phyloP scores from a whole-genome alignment of 2,113 vertebrate genomes.

The Seriola rivoliana region DNA sequence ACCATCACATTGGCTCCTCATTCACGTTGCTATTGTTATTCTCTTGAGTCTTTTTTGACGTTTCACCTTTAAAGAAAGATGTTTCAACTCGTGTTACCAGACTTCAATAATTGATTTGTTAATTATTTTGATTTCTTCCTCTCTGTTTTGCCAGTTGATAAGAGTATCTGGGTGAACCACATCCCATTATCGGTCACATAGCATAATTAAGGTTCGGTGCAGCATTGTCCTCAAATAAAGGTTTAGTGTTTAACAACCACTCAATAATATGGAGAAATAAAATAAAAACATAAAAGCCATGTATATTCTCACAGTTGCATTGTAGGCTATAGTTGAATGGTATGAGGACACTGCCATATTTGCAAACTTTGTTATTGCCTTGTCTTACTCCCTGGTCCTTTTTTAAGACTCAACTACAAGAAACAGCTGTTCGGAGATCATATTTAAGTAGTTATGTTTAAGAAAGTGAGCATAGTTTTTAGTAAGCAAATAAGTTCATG shows the following conservation, averaged over 20 bases:
- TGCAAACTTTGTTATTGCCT: too few species aligned
- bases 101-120: conserved; percentile 26
- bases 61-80: conserved; percentile 47
- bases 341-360: too few species aligned
- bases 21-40: conserved; percentile 28
- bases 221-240: background rate
- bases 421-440: too few species aligned
- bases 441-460: too few species aligned
- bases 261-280: background rate
- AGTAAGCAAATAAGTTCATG: too few species aligned
- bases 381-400: too few species aligned
- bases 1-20: background rate
- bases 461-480: too few species aligned
- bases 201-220: conserved; percentile 1
- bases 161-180: background rate
- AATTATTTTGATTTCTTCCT: conserved; percentile 21
- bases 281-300: background rate
- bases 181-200: background rate
- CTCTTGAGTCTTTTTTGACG: conserved; percentile 32
- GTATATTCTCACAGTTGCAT: background rate
- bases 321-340: too few species aligned
- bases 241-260: background rate
- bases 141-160: background rate
- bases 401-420: too few species aligned
- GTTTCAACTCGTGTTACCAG: conserved; percentile 15